Conservation (phyloP, 2,888 invertebrate genomes). For the Epicampocera succincta region DNA sequence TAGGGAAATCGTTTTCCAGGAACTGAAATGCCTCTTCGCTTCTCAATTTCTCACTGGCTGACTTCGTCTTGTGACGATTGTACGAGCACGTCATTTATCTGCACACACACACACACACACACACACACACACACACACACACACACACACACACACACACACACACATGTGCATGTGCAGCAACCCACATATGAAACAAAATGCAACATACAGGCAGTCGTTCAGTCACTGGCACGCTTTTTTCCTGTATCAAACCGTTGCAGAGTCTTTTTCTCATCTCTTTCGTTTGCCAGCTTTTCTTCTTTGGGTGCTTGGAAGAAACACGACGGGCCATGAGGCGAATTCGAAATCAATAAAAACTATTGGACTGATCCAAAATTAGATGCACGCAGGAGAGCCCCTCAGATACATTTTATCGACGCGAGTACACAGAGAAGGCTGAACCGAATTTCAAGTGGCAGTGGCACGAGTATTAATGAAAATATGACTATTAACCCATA, state of each 20-base stretch:
- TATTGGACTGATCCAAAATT: conserved; percentile 80
- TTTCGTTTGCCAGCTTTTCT: background rate
- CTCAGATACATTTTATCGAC: background rate
- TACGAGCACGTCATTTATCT: conserved; percentile 68
- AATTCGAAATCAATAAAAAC: conserved; percentile 78
- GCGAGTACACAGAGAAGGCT: background rate
- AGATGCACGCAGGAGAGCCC: conserved; percentile 71
- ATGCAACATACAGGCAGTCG: conserved; percentile 5
- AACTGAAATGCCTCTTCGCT: background rate
- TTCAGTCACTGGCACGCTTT: conserved; percentile 15
- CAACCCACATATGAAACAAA: conserved; percentile 5
- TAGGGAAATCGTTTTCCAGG: background rate
- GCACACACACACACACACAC: background rate
- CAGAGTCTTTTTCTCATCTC: conserved; percentile 24
- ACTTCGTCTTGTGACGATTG: conserved; percentile 58
- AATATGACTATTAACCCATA: conserved; percentile 51
- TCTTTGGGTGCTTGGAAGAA: conserved; percentile 39
- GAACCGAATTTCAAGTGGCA: conserved; percentile 24
- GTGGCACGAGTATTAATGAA: conserved; percentile 12
- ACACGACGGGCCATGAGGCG: conserved; percentile 68
- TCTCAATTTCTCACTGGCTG: background rate
- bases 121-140: background rate
- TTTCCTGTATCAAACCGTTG: conserved; percentile 28
- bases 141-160: background rate
- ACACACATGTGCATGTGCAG: conserved; percentile 11